Evolutionary conservation across 2,797 vertebrate genomes (phyloP).

Genomic region (Decapterus maruadsi): DNA sequence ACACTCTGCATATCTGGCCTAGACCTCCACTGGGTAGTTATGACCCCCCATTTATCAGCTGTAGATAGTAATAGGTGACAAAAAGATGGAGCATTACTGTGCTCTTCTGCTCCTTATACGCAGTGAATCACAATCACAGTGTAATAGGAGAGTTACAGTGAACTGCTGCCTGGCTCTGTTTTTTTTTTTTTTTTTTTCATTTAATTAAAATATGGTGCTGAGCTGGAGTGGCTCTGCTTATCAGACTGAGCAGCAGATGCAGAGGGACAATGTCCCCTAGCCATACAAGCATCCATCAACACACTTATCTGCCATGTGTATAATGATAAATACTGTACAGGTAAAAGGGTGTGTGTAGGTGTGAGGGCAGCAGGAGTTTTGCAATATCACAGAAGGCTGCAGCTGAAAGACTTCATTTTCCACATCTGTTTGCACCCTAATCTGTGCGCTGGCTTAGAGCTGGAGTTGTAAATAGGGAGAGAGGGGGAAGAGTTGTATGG

Average conservation of each 20-base stretch:
- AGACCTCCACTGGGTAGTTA: slow-evolving; percentile 35
- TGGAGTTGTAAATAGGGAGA: slow-evolving; percentile 21
- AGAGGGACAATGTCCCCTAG: neutral
- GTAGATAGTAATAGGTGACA: slow-evolving; percentile 46
- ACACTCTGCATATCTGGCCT: slow-evolving; percentile 57
- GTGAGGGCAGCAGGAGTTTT: slow-evolving; percentile 44
- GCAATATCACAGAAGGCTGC: slow-evolving; percentile 68
- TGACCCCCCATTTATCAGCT: slow-evolving; percentile 51
- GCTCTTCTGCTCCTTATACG: slow-evolving; percentile 30
- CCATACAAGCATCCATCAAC: slow-evolving; percentile 39
- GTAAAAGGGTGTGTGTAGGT: slow-evolving; percentile 39
- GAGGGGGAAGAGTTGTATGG: slow-evolving; percentile 25
- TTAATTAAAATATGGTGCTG: slow-evolving; percentile 62
- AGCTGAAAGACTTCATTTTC: slow-evolving; percentile 69
- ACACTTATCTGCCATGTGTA: slow-evolving; percentile 9
- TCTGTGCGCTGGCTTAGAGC: slow-evolving; percentile 38
- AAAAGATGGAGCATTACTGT: slow-evolving; percentile 35
- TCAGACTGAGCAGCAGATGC: slow-evolving; percentile 17
- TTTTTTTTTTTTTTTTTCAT: slow-evolving; percentile 24
- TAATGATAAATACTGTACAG: slow-evolving; percentile 36
- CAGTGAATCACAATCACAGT: slow-evolving; percentile 44
- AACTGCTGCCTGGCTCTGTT: slow-evolving; percentile 39
- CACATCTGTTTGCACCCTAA: slow-evolving; percentile 50
- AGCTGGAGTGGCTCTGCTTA: slow-evolving; percentile 25
- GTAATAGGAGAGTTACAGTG: slow-evolving; percentile 12